Evolutionary conservation across 2,888 invertebrate genomes (phyloP), one percentile per base, ranked within the genome.

Genomic region (Glyphotaelius pellucidus): DNA sequence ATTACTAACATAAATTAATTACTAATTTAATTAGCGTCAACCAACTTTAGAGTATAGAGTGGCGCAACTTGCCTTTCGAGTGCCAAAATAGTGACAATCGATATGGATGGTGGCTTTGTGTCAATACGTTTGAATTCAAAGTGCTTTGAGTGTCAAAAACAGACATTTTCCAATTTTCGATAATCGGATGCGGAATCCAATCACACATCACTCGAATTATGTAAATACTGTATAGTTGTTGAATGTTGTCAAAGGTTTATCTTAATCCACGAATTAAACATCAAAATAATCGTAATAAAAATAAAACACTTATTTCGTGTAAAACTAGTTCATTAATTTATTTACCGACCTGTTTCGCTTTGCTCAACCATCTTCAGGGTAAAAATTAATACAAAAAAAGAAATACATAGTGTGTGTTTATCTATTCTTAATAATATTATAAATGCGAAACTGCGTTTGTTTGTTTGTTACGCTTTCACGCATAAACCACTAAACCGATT

Each of bases 181-280:
- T 81, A 67, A 81, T 81, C n/a, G 31, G 31, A 15, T 32, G 81
- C 81, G 32, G 32, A 81, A 81, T 32, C 81, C 30, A 81, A 81
- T 81, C 32, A 81, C 81, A 81, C 81, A 81, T 81, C 81, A 81
- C 81, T 81, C 81, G 19, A 31, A 81, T 31, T 81, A n/a, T n/a
- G n/a, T n/a, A 31, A 67, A 67, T 81, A 81, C 31, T 31, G 14
- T 31, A 81, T 81, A 25, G 25, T 67, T n/a, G n/a, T n/a, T n/a
- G n/a, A 7, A 67, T n/a, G 67, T n/a, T 67, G 9, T 67, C 67
- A 67, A 67, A 67, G 67, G 19, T 25, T 9, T 67, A 25, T n/a
- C 67, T 67, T 67, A 25, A 67, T 67, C 7, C 25, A 67, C n/a
- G 25, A 9, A 67, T n/a, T 25, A 25, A 2, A 19, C 67, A 25